Evolutionary conservation across 2,888 invertebrate genomes (phyloP), one percentile per base, ranked within the genome.

Genomic region (Podabrus alpinus): DNA sequence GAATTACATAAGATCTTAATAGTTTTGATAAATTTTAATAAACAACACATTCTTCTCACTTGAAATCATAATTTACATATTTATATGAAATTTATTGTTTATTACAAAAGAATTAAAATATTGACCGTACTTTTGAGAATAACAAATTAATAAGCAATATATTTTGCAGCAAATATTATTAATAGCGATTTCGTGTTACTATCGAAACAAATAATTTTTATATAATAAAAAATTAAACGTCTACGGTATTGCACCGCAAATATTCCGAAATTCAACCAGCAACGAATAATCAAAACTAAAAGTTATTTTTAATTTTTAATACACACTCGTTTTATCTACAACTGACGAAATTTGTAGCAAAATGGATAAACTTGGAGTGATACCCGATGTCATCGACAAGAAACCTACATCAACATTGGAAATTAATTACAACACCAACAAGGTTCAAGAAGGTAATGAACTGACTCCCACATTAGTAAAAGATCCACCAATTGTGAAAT

Each of bases 381-480:
- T 80, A 2, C 80, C 81, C 11, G 81, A 81, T 74, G 80, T 82
- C 5, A 79, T 82, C 9, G 79, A 80, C 60, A 75, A 73, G 59
- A 68, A 59, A 11, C 81, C 81, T 0, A 9, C 71, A 15, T 4
- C 64, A 24, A 45, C 60, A 64, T 66, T 81, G 60, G 73, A 76
- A 59, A 77, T 80, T 59, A 61, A 64, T 7, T 82, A 79, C 59
- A 71, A 75, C 64, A 68, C 72, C 11, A 76, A 73, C 2, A 73
- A 77, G 69, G 83, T 83, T 9, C 72, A 81, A 13, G 68, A 72
- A 13, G 84, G 84, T 7, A 83, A 83, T 24, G 81, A 80, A 69
- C 70, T 85, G 61, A 83, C 83, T 2, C 84, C 84, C 7, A 80
- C 81, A 3, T 79, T 82, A 75, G 84, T 85, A 0, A 83, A 84